A percentile compares a stretch with the other conserved stretches of the same genome.
These are phyloP conservation scores for Phacellophora camtschatica DNA, from an alignment of 30 jellyfish, hydroid and myxozoan species.

Conservation along the genomic window DNA sequence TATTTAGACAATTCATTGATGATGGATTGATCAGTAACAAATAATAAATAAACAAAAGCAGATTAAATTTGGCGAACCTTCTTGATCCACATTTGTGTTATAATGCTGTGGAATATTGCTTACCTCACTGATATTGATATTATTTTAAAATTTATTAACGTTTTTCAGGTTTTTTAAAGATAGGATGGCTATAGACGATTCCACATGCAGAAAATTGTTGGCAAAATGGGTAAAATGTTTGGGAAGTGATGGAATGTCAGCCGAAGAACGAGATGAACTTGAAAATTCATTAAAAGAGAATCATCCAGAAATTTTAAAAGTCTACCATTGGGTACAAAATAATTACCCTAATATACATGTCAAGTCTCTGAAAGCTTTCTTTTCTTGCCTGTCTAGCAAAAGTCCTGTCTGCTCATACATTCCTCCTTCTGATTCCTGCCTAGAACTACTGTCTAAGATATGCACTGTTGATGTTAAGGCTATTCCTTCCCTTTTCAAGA, in stretches of 20 bases:
- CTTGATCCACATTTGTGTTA: too few species aligned
- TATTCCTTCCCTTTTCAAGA: background rate
- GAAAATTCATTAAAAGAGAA: background rate
- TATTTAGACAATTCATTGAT: too few species aligned
- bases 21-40: too few species aligned
- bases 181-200: background rate
- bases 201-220: background rate
- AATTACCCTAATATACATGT: background rate
- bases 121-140: too few species aligned
- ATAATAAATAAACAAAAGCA: too few species aligned
- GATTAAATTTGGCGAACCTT: too few species aligned
- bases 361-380: background rate
- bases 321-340: background rate
- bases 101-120: too few species aligned
- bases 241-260: background rate
- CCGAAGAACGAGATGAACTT: background rate
- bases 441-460: background rate
- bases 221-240: background rate
- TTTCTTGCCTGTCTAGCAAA: background rate
- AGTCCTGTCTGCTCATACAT: slow-evolving; percentile 10
- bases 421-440: background rate
- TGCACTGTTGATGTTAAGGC: background rate
- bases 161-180: background rate
- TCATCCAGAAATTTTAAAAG: background rate
- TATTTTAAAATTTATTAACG: background rate